Percentiles rank a stretch among this genome's conserved stretches.
Evolutionary conservation across 2,113 vertebrate species (phyloP).

Genomic region (Noctilio leporinus): DNA sequence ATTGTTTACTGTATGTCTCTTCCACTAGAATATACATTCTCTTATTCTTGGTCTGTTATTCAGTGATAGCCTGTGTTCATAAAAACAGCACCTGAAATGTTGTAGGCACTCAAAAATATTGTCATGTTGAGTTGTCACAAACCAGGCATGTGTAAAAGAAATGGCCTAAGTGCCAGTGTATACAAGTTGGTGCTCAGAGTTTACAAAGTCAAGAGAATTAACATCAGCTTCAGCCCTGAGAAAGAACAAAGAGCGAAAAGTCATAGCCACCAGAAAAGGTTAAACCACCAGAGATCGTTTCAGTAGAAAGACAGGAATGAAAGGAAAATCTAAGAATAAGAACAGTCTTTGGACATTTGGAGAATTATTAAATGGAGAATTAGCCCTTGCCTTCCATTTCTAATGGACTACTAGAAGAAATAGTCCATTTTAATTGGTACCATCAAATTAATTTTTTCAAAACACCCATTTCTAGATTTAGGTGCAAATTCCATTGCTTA

Average conservation of each 20-base stretch:
- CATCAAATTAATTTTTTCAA: neutral
- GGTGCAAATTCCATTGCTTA: neutral
- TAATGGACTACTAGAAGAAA: neutral
- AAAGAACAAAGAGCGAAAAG: neutral
- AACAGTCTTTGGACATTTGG: neutral
- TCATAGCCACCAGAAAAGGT: neutral
- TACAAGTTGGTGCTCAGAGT: neutral
- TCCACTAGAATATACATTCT: neutral
- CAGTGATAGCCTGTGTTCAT: neutral
- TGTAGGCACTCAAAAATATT: neutral
- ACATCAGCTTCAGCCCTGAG: fast-evolving
- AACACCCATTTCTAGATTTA: neutral
- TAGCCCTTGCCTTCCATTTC: neutral
- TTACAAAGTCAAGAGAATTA: neutral
- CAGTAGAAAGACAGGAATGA: neutral
- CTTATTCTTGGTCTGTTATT: neutral
- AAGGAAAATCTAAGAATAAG: neutral
- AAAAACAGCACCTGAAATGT: neutral
- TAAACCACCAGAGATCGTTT: neutral
- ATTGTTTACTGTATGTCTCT: neutral
- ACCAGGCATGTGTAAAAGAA: neutral
- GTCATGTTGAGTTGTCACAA: neutral
- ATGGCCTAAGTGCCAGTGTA: neutral
- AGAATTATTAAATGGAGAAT: neutral
- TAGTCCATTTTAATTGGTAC: neutral